These are phyloP conservation scores for Colletes gigas DNA, from an alignment of 1,140 invertebrate species.

Conservation along the genomic window DNA sequence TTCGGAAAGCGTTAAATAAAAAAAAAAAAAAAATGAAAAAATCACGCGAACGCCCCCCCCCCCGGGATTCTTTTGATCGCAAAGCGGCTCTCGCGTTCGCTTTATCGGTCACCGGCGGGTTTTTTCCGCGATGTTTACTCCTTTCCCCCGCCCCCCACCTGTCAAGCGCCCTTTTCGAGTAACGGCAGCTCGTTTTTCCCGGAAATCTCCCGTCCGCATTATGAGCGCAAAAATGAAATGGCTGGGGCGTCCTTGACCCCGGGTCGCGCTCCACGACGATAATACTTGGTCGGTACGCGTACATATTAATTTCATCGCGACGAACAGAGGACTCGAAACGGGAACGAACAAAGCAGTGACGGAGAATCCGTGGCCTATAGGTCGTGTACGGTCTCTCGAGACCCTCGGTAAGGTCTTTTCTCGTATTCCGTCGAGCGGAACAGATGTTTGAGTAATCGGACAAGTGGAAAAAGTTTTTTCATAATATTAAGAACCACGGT, in stretches of 20 bases:
- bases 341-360: not conserved
- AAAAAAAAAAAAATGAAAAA: too few species aligned
- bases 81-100: not conserved
- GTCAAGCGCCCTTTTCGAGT: not conserved
- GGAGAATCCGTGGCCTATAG: too few species aligned
- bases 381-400: too few species aligned
- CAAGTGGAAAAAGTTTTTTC: too few species aligned
- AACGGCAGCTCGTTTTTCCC: not conserved
- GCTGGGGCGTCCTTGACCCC: slow-evolving; percentile 15
- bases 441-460: too few species aligned
- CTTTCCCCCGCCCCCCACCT: not conserved
- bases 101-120: not conserved
- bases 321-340: not conserved
- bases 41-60: too few species aligned
- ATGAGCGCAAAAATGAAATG: slow-evolving; percentile 38
- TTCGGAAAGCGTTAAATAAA: too few species aligned
- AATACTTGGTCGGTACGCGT: not conserved
- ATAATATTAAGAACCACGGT: too few species aligned
- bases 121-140: not conserved
- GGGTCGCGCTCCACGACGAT: not conserved
- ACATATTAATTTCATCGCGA: slow-evolving; percentile 11
- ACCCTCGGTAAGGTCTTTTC: too few species aligned
- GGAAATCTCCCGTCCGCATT: slow-evolving; percentile 17
- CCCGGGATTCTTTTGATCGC: not conserved
- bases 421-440: too few species aligned